Percentiles rank a stretch among this genome's conserved stretches.
phyloP scores from a whole-genome alignment of 1,140 invertebrate species.

The Tribolium madens region DNA sequence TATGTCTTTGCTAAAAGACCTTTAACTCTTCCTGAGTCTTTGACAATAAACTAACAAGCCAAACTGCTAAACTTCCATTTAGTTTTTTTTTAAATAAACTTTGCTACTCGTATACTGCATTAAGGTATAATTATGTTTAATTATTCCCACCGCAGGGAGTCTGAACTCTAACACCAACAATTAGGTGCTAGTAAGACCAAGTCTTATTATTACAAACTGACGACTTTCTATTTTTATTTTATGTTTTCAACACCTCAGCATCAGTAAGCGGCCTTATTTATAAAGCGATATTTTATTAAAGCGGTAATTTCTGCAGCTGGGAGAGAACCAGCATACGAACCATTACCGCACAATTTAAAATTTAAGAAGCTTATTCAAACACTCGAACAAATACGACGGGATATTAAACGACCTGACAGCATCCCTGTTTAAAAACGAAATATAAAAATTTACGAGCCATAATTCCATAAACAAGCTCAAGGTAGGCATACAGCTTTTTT shows the following conservation, averaged over 20 bases:
- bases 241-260: not conserved
- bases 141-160: slow-evolving; percentile 13
- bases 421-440: slow-evolving; percentile 39
- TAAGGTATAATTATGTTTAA: slow-evolving; percentile 42
- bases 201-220: too few relatives aligned
- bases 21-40: slow-evolving; percentile 41
- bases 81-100: slow-evolving; percentile 40
- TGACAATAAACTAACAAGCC: slow-evolving; percentile 38
- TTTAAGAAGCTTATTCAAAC: slow-evolving; percentile 42
- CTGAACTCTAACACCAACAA: slow-evolving; percentile 11
- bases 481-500: slow-evolving; percentile 32
- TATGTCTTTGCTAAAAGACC: slow-evolving; percentile 48
- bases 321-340: not conserved
- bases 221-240: not conserved
- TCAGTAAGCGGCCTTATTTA: not conserved
- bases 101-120: slow-evolving; percentile 40
- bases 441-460: slow-evolving; percentile 43
- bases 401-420: slow-evolving; percentile 37
- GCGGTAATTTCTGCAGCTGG: not conserved
- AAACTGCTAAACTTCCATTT: slow-evolving; percentile 36
- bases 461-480: slow-evolving; percentile 40
- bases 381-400: slow-evolving; percentile 30
- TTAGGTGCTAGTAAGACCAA: not conserved
- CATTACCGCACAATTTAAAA: slow-evolving; percentile 16
- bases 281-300: not conserved